Evolutionary conservation across 23 tunicate genomes (phyloP), one percentile per base, ranked within the genome.

Genomic region (Halocynthia aurantium): DNA sequence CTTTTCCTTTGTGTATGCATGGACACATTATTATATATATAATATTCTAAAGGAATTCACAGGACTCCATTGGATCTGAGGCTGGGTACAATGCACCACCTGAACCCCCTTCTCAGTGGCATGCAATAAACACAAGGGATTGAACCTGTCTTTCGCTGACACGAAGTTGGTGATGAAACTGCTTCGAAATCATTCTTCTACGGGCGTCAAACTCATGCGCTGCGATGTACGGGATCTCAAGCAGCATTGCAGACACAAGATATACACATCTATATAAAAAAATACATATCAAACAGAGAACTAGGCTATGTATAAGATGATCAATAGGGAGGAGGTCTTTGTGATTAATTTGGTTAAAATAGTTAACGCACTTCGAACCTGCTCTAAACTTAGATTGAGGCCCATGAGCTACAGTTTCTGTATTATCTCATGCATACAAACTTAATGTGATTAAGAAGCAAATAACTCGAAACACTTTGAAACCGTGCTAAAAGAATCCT

Each of bases 171-270:
- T 93, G 94, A 67, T 93, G 98, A 44, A 93, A 93, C 80, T 93
- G 98, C 82, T 93, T 93, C 50, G 98, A 93, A 15, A 93, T 93
- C 98, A 93, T 93, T 76, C 98, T 70, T 12, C 98, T 72, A 52
- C 98, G 67, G 9, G 93, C 94, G 60, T 93, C 93, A 63, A 93
- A 93, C 81, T 93, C 98, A 70, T 93, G 93, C 6, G 93, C 94
- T 55, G 98, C 94, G 57, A 93, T 85, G 84, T 93, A 93, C 6
- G 98, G 98, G 61, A 93, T 93, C 69, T 93, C 98, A 0, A 93
- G 89, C 52, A 93, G 81, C 98, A 93, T 93, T 13, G 98, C 98
- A 50, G 98, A 93, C 18, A 93, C 98, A 15, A 93, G 81, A 65
- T 93, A 93, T 10, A 93, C 98, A 80, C 94, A 87, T 57, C 78